These are phyloP conservation scores for Pleuronectes platessa DNA, from an alignment of 2,113 vertebrate genomes.

Conservation along the genomic window DNA sequence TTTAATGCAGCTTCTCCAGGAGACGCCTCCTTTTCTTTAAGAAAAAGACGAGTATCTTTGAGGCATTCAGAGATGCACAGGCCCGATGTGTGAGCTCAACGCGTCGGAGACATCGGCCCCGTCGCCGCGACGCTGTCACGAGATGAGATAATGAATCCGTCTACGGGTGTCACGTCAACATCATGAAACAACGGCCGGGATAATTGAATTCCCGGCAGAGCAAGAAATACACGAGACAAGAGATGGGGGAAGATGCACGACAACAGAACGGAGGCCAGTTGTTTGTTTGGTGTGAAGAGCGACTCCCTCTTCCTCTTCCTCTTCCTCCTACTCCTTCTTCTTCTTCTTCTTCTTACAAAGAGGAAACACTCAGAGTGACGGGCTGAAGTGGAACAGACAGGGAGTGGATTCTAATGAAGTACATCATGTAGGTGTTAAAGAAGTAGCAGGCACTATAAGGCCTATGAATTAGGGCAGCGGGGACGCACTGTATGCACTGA, in stretches of 20 bases:
- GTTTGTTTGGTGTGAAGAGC: slow-evolving; percentile 59
- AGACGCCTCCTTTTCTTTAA: background rate
- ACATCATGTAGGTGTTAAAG: slow-evolving; percentile 79
- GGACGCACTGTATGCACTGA: slow-evolving; percentile 14
- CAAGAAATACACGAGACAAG: slow-evolving; percentile 57
- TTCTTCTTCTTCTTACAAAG: background rate
- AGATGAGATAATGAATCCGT: slow-evolving; percentile 85
- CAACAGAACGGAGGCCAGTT: slow-evolving; percentile 63
- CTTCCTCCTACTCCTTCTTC: background rate
- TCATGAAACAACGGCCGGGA: slow-evolving; percentile 79
- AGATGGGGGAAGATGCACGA: slow-evolving; percentile 59
- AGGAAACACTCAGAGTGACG: slow-evolving; percentile 35
- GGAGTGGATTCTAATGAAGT: slow-evolving; percentile 75
- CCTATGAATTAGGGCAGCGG: slow-evolving; percentile 52
- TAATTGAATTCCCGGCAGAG: slow-evolving; percentile 80
- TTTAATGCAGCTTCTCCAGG: background rate
- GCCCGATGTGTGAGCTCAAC: slow-evolving; percentile 15
- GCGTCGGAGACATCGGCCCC: slow-evolving; percentile 17
- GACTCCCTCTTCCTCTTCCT: background rate
- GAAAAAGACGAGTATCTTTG: background rate
- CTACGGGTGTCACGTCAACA: slow-evolving; percentile 78
- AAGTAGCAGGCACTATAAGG: slow-evolving; percentile 68
- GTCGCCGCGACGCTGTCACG: slow-evolving; percentile 63
- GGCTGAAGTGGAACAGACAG: slow-evolving; percentile 69
- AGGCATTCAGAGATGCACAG: background rate